These are phyloP conservation scores for Pristionchus entomophagus DNA, from an alignment of 2,888 invertebrate genomes.

Conservation along the genomic window DNA sequence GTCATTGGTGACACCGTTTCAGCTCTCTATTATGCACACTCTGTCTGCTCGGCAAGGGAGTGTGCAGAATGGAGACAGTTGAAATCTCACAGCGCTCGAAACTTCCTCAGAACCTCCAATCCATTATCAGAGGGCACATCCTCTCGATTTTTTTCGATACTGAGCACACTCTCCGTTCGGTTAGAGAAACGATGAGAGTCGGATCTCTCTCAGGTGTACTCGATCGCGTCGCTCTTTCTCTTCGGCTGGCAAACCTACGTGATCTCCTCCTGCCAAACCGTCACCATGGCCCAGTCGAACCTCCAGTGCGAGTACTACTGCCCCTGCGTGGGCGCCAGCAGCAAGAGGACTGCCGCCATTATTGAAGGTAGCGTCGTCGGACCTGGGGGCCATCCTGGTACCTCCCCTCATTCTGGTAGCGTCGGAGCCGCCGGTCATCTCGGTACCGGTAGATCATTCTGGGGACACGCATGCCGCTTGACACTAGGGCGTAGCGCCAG, in stretches of 20 bases:
- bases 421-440: background rate
- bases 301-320: conserved; percentile 74
- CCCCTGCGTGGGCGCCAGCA: conserved; percentile 74
- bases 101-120: too few species aligned
- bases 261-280: conserved; percentile 69
- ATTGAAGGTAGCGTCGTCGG: conserved; percentile 75
- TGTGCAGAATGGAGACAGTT: too few species aligned
- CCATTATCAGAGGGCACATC: too few species aligned
- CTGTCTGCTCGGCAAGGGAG: too few species aligned
- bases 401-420: background rate
- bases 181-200: too few species aligned
- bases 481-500: background rate
- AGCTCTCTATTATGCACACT: too few species aligned
- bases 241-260: conserved; percentile 75
- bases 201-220: conserved; percentile 67
- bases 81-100: too few species aligned
- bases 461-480: background rate
- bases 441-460: background rate
- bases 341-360: conserved; percentile 69
- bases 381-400: too few species aligned
- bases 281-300: conserved; percentile 74
- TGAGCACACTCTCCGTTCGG: too few species aligned
- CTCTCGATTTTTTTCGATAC: too few species aligned
- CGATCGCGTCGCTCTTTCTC: conserved; percentile 69
- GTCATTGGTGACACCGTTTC: too few species aligned